Evolutionary conservation across 2,113 vertebrate genomes (phyloP), one percentile per base, ranked within the genome.

Genomic region (Copsychus sechellarum): DNA sequence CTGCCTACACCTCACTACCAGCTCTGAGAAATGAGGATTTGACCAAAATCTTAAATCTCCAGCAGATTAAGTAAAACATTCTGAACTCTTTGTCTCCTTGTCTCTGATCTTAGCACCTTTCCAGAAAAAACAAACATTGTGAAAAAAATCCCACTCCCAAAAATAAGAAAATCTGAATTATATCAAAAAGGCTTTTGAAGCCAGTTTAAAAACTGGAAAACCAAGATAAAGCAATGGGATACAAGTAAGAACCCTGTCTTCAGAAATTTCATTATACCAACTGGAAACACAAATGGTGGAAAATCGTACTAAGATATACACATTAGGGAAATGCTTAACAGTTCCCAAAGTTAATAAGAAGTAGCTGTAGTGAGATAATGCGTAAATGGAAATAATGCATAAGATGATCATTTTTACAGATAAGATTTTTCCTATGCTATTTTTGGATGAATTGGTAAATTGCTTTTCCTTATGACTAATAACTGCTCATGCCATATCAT

Each of bases 381-480:
- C 33, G 1, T 78, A 96, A 88, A 94, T 92, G 90, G 85, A 95
- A 93, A 92, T 86, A 96, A 92, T 53, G 86, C 11, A 0, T 31
- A 81, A 83, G 88, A 94, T 38, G 57, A 94, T 93, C 1, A 70
- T 67, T 96, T 88, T 86, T 88, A 86, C 56, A 95, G 95, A 95
- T 96, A 95, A 92, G 71, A 86, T 92, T 94, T 94, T 90, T 86
- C 72, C 71, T 83, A 11, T 64, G 76, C 93, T 96, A 95, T 96
- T 96, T 96, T 96, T 86, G 92, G 86, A 83, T 78, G 64, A 92
- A 90, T 86, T 95, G 86, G 94, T 90, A 94, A 96, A 96, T 96
- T 90, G 80, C 90, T 95, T 95, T 96, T 92, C 86, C 60, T 64
- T 86, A 34, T 93, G 94, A 96, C 69, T 93, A 96, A 92, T 96